Evolutionary conservation across 2,888 invertebrate species (phyloP), one percentile per base, ranked within the genome.

Genomic region (Chaetogeoica ovagalla): DNA sequence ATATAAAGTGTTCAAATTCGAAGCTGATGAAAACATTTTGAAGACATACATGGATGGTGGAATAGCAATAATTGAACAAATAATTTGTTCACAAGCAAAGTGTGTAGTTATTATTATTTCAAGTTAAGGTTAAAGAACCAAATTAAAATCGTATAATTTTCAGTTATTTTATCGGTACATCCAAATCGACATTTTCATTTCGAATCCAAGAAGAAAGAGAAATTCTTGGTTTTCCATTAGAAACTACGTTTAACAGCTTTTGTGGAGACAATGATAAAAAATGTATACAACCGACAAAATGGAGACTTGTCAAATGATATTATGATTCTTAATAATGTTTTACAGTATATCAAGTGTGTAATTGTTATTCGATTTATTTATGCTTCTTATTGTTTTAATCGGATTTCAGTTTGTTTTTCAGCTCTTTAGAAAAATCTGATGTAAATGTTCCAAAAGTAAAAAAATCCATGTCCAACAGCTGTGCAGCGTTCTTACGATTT

Each of bases 161-260:
- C 85, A 89, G 90, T 83, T 91, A 91, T 85, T 98, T 98, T 85
- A 90, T 97, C 60, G 98, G 98, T 15, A 96, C 96, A 0, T 91
- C 93, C 85, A 96, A 96, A 84, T 98, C 98, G 82, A 99, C 98
- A 0, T 98, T 98, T 87, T 92, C 97, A 0, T 97, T 94, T 86
- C 90, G 98, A 81, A 98, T 99, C 83, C 96, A 98, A 87, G 98
- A 99, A 86, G 98, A 99, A 85, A 89, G 98, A 43, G 98, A 98
- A 87, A 96, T 99, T 82, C 86, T 98, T 65, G 97, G 97, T 1
- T 96, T 96, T 86, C 89, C 90, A 9, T 88, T 90, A 63, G 87
- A 90, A 43, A 91, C 91, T 13, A 98, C 98, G 0, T 98, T 96
- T 86, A 98, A 98, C 86, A 89, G 93, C 82, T 87, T 97, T 1